Percentiles rank a stretch among this genome's conserved stretches.
Evolutionary conservation across 1,140 invertebrate genomes (phyloP).

Genomic region (Oedothorax gibbosus): DNA sequence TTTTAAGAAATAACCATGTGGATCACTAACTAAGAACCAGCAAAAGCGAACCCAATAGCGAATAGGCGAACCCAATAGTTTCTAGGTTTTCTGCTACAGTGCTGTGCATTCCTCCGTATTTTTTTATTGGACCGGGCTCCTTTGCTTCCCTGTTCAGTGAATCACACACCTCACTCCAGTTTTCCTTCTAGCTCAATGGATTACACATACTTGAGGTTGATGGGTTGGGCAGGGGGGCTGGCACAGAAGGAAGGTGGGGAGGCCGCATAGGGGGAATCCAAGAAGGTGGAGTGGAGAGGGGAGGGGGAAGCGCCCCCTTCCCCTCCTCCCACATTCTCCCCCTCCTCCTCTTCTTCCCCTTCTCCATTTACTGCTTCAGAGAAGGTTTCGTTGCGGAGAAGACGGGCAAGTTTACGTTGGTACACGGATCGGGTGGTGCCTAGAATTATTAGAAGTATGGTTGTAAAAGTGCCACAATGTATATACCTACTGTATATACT

Average conservation of each 20-base stretch:
- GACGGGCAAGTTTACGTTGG: constrained; percentile 22
- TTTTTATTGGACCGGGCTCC: no score
- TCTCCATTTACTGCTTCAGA: not conserved
- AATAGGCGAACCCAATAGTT: no score
- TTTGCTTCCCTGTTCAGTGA: no score
- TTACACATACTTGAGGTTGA: no score
- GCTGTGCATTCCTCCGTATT: no score
- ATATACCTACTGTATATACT: no score
- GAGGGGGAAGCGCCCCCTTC: not conserved
- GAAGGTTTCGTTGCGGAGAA: constrained; percentile 27
- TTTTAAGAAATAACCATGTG: no score
- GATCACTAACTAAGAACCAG: no score
- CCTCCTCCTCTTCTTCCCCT: constrained; percentile 21
- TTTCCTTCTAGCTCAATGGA: no score
- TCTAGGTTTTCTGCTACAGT: no score
- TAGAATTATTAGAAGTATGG: not conserved
- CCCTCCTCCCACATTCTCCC: not conserved
- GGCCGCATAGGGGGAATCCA: not conserved
- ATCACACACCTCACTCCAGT: no score
- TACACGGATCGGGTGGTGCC: constrained; percentile 42
- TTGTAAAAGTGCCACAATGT: not conserved
- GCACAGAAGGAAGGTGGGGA: not conserved
- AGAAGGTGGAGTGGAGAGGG: not conserved
- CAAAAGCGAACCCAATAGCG: no score
- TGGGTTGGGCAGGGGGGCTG: not conserved